A percentile compares a stretch with the other conserved stretches of the same genome.
Evolutionary conservation across 2,113 vertebrate genomes (phyloP).

Genomic region (Sander lucioperca): DNA sequence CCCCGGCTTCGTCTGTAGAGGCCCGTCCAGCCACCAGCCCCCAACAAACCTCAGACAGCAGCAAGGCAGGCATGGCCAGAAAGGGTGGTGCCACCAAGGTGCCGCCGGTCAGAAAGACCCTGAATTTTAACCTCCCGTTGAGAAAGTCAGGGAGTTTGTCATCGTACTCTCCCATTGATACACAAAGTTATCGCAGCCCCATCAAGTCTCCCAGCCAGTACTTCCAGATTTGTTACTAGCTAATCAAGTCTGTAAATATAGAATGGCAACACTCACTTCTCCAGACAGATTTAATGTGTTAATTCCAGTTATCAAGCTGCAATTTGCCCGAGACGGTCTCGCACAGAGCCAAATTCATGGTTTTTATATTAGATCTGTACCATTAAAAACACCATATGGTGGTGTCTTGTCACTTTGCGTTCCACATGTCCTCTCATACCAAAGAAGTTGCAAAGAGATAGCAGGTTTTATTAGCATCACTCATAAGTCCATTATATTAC

Average conservation of each 20-base stretch:
- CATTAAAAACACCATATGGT: not conserved
- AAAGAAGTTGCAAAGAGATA: constrained; percentile 11
- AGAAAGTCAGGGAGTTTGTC: constrained; percentile 83
- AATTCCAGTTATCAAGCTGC: not conserved
- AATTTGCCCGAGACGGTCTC: not conserved
- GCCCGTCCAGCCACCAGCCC: constrained; percentile 65
- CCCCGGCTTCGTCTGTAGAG: constrained; percentile 67
- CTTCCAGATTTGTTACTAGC: constrained; percentile 86
- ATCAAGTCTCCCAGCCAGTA: constrained; percentile 87
- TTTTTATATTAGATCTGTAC: constrained; percentile 11
- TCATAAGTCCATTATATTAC: not conserved
- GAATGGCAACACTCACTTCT: not conserved
- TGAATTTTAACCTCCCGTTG: constrained; percentile 79
- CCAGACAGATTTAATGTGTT: not conserved
- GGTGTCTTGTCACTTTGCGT: not conserved
- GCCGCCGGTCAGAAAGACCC: constrained; percentile 73
- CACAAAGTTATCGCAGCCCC: constrained; percentile 86
- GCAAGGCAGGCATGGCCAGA: constrained; percentile 65
- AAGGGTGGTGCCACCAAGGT: constrained; percentile 64
- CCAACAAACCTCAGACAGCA: constrained; percentile 73
- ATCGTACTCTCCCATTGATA: constrained; percentile 79
- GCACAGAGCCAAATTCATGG: too few species aligned
- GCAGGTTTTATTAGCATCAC: constrained; percentile 4
- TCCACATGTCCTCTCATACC: not conserved
- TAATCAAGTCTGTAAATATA: not conserved